Conservation (phyloP, 2,888 invertebrate genomes). For the Cephus rjabovi region DNA sequence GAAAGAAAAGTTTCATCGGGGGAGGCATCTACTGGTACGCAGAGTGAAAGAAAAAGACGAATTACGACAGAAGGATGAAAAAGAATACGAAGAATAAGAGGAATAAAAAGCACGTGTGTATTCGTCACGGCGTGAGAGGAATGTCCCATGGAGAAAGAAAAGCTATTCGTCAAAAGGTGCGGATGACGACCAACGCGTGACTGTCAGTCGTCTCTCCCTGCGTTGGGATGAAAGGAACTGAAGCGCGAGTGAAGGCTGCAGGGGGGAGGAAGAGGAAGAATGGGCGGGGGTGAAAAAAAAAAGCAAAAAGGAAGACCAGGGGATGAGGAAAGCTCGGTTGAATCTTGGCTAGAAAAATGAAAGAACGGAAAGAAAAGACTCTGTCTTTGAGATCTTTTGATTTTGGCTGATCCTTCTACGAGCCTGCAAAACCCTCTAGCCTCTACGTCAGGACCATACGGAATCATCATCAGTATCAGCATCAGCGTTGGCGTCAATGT, state of each 20-base stretch:
- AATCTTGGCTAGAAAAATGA: background rate
- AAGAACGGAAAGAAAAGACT: background rate
- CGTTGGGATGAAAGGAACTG: background rate
- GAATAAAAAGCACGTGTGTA: background rate
- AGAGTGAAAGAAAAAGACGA: background rate
- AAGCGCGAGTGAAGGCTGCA: background rate
- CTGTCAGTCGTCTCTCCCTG: background rate
- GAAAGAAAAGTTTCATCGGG: background rate
- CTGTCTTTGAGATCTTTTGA: background rate
- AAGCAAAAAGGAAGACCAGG: background rate
- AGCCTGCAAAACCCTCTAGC: background rate
- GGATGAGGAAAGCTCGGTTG: background rate
- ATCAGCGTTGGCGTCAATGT: background rate
- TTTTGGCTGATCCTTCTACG: background rate
- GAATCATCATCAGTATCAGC: background rate
- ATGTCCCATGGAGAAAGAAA: background rate
- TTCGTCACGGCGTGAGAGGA: background rate
- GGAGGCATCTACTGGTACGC: background rate
- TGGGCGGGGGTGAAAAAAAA: background rate
- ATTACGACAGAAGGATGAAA: background rate
- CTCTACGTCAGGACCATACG: background rate
- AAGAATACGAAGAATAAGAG: background rate
- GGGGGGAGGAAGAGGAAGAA: background rate
- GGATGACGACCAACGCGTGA: background rate
- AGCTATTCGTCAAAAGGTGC: background rate